These are phyloP conservation scores for Plagiodera versicolora DNA, from an alignment of 2,888 invertebrate species.

Conservation along the genomic window DNA sequence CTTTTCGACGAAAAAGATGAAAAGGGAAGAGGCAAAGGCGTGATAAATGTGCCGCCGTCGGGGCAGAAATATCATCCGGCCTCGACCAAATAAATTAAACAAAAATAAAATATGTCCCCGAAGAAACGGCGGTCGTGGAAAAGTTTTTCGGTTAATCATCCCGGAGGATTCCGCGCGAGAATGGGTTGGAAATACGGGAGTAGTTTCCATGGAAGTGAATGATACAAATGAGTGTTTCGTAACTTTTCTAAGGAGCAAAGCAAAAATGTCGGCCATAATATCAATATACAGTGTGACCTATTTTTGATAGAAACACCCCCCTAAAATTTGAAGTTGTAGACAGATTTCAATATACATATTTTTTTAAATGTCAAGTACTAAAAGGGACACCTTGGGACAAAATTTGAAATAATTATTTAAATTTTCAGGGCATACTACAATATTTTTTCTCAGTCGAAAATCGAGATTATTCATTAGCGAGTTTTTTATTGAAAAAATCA, in stretches of 20 bases:
- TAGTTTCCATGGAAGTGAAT: not conserved
- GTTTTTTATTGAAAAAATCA: too few relatives aligned
- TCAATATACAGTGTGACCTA: too few relatives aligned
- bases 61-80: constrained; percentile 20
- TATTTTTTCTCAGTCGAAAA: too few relatives aligned
- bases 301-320: too few relatives aligned
- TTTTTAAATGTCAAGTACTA: too few relatives aligned
- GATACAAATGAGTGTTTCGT: not conserved
- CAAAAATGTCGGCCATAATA: too few relatives aligned
- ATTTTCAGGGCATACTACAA: too few relatives aligned
- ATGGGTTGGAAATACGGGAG: not conserved
- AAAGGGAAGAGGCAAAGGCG: constrained; percentile 9
- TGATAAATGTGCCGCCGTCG: constrained; percentile 18
- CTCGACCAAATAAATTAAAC: constrained; percentile 26
- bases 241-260: not conserved
- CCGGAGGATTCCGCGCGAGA: constrained; percentile 1
- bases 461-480: too few relatives aligned
- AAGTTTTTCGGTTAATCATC: constrained; percentile 26
- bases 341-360: too few relatives aligned
- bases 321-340: too few relatives aligned
- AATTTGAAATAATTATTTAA: too few relatives aligned
- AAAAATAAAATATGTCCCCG: constrained; percentile 28
- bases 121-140: constrained; percentile 16
- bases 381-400: too few relatives aligned
- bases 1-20: constrained; percentile 17